A percentile compares a stretch with the other conserved stretches of the same genome.
Evolutionary conservation across 2,113 vertebrate species (phyloP).

Genomic region (Bettongia penicillata): DNA sequence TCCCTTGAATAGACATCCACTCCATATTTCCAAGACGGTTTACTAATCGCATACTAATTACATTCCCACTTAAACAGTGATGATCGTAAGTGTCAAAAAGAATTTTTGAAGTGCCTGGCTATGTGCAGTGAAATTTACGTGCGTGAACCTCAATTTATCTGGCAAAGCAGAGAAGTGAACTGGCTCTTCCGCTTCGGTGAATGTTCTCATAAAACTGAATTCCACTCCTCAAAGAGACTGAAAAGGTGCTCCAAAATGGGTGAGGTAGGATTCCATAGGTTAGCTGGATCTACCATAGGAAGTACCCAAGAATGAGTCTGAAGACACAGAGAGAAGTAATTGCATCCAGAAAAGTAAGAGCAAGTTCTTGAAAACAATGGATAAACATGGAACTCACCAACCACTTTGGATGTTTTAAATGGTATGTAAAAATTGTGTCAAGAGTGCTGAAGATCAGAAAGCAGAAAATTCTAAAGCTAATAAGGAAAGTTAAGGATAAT

Average conservation of each 20-base stretch:
- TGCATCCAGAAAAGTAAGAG: not conserved
- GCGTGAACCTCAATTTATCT: not conserved
- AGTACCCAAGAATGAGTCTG: not conserved
- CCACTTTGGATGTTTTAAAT: not conserved
- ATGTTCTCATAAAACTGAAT: constrained; percentile 24
- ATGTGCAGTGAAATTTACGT: not conserved
- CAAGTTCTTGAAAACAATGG: not conserved
- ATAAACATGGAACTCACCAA: not conserved
- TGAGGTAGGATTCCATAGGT: not conserved
- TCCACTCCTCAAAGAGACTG: not conserved
- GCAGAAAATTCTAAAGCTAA: not conserved
- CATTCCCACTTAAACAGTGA: not conserved
- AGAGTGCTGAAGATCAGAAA: not conserved
- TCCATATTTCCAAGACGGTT: not conserved
- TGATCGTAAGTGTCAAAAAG: not conserved
- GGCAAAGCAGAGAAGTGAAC: not conserved
- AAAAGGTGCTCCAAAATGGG: not conserved
- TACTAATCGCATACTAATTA: not conserved
- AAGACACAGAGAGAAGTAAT: not conserved
- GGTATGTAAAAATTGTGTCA: not conserved
- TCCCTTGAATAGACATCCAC: not conserved
- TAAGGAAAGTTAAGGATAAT: not conserved
- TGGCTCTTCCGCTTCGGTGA: not conserved
- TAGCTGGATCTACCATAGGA: not conserved
- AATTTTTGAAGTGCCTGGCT: not conserved